Evolutionary conservation across 1,140 invertebrate genomes (phyloP), one percentile per base, ranked within the genome.

Genomic region (Steinernema khuongi): DNA sequence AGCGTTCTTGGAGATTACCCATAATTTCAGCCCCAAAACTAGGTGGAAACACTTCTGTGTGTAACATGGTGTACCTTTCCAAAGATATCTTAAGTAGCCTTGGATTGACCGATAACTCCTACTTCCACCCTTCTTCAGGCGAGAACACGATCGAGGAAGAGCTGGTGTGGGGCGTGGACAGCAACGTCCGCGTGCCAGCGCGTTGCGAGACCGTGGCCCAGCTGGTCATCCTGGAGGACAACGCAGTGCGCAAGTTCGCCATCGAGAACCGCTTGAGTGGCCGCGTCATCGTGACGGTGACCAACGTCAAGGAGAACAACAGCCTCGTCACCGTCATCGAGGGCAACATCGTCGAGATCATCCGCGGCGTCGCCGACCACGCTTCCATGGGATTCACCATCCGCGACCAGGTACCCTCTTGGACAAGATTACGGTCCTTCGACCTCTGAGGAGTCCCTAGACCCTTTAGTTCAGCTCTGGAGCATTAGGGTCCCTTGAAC

Each of bases 151-250:
- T 77, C 17, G 86, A 87, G 72, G 81, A 86, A 75, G 79, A 81
- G 7, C 79, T 88, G 60, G 86, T 81, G 0, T 88, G 87, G 87
- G 80, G 83, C n/a, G 87, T 87, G 0, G 85, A 88, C 76, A 87
- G 85, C 73, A 81, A 75, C 29, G 83, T 88, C 30, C 84, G 81
- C 33, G 86, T 87, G 2, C 83, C 83, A 28, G 44, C 74, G 0
- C 80, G 79, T 22, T 76, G 80, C 67, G 80, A 79, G 41, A 83
- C 85, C 0, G 81, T 77, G 0, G 87, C 87, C 14, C 82, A 84
- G 69, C 79, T 87, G 66, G 85, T 86, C 0, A 83, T 87, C 19
- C 81, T 79, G 30, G 86, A 87, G 29, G 77, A 73, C 36, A 80
- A 86, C 74, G 83, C 83, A 66, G 78, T 31, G 17, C 81, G 83